Base-by-base conservation (phyloP, 2,797 vertebrate genomes). In the Pangasius krempfi region DNA sequence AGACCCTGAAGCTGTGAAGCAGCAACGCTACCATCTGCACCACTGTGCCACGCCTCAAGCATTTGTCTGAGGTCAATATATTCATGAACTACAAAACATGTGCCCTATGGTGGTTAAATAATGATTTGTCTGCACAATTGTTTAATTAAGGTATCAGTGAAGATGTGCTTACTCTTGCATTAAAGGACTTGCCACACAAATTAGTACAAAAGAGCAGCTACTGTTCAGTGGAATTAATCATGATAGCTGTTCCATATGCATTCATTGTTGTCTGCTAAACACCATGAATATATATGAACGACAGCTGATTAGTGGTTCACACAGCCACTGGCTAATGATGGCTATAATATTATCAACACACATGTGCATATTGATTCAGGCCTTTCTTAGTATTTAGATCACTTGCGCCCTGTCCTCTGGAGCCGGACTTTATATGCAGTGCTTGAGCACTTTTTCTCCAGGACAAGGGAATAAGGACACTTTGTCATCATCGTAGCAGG, bases 401-500 rank as follows among this genome's bases (percentile, higher is more conserved):
- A 83, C 79, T 84, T 68, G 62, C 81, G 78, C 72, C 60, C 27
- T 87, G 25, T 66, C 87, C 64, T 44, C 70, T 10, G 40, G 30
- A 64, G 80, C 68, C 44, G 44, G 56, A 85, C 22, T 88, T 87
- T 81, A 54, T 89, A 90, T 87, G 88, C 76, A 70, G 85, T 78
- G 89, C 89, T 88, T 89, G 89, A 86, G 66, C 80, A 79, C 79
- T 44, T 76, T 58, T 81, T 81, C 22, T 47, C 64, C 89, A 75
- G 91, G 87, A 84, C 64, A 85, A 81, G 66, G 87, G 89, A 90
- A 91, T 91, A 86, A 92, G 92, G 89, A 90, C 91, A 90, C 89
- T 92, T 87, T 91, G 91, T 92, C 90, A 93, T 91, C 90, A 92
- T 92, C 88, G 85, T 66, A 86, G 87, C 66, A 64, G 86, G 82